A percentile compares a stretch with the other conserved stretches of the same genome.
phyloP scores from a whole-genome alignment of 2,888 invertebrate species.

The Nycteola revayana region DNA sequence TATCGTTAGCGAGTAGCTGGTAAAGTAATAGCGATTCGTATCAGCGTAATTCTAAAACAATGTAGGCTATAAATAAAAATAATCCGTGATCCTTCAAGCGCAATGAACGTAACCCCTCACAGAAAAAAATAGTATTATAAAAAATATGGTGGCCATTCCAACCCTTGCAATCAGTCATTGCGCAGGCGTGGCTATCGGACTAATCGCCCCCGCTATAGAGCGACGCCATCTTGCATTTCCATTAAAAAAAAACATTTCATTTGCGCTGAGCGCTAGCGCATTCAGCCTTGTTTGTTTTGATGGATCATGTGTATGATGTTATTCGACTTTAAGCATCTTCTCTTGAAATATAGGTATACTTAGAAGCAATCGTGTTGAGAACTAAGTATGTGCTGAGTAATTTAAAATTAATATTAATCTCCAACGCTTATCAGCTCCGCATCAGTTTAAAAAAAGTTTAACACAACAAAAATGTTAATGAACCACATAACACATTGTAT shows the following conservation, averaged over 20 bases:
- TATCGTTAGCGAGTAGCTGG: no score
- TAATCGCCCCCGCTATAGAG: conserved; percentile 59
- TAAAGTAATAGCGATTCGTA: neutral
- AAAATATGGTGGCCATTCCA: conserved; percentile 27
- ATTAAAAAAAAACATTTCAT: conserved; percentile 41
- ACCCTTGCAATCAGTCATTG: conserved; percentile 32
- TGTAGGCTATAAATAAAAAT: conserved; percentile 12
- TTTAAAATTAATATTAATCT: no score
- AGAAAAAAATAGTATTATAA: conserved; percentile 19
- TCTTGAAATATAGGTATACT: no score
- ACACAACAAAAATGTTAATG: no score
- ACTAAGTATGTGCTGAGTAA: no score
- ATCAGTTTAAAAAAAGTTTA: no score
- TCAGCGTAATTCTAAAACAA: conserved; percentile 6
- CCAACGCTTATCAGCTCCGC: no score
- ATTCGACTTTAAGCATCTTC: no score
- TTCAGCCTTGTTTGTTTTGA: conserved; percentile 45
- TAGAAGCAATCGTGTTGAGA: no score
- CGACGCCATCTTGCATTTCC: conserved; percentile 63
- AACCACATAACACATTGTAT: no score
- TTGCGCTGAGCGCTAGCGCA: conserved; percentile 50
- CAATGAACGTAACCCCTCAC: conserved; percentile 14
- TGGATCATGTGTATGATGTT: conserved; percentile 31
- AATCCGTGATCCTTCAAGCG: conserved; percentile 18
- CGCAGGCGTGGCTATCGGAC: conserved; percentile 59